Evolutionary conservation across 2,113 vertebrate species (phyloP), one percentile per base, ranked within the genome.

Genomic region (Forbesichthys papilliferus): DNA sequence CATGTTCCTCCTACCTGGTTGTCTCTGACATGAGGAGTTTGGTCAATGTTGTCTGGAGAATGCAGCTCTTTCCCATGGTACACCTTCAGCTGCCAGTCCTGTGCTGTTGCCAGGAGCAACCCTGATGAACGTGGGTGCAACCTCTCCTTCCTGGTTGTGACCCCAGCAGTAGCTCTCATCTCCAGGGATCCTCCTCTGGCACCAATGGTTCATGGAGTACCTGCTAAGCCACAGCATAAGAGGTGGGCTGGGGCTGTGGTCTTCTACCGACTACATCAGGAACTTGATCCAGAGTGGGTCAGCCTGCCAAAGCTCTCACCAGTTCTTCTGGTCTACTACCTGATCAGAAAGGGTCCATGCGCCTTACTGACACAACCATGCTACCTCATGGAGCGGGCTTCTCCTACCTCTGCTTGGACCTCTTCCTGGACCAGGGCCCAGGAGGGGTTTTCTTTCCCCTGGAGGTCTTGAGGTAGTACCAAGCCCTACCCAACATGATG

Each of bases 141-240:
- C 20, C 46, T 33, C 49, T 65, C 49, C 27, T 27, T 27, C 49
- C 14, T 66, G 64, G 51, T 66, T 33, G 36, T 66, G 63, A 16
- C 48, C 16, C 20, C 48, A 65, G 46, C 12, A 12, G 48, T 65
- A 64, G n/a, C 48, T 5, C 20, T 20, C 63, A 9, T 51, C 62
- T 27, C 60, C 36, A 61, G 36, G 3, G 60, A 61, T 46, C 60
- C 60, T 10, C 0, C 11, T 46, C n/a, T 42, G 36, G 33, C 51
- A 66, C 5, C 54, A 51, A 0, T 13, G 52, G 64, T 27, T 27
- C 33, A 66, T 65, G 27, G 20, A 6, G 14, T 33, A 6, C 53
- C 49, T 4, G n/a, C 42, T n/a, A 14, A 12, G 11, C 55, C 16
- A 46, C 46, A 55, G 27, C 33, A 55, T 11, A 18, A 48, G 27